Conservation (phyloP, 2,888 invertebrate species). For the Saturnia pavonia region DNA sequence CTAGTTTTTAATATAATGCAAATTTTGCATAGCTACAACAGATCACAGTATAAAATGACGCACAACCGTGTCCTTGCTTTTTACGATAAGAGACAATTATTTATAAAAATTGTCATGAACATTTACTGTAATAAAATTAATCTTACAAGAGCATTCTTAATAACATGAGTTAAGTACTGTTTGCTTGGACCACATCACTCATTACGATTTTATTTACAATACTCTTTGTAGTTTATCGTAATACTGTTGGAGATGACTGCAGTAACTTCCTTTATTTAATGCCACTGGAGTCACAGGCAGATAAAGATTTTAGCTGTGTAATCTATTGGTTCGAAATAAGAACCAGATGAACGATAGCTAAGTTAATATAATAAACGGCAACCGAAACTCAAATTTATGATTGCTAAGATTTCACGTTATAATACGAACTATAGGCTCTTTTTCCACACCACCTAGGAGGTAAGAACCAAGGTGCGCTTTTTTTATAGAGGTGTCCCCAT, state of each 20-base stretch:
- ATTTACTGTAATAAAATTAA: constrained; percentile 34
- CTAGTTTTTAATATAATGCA: constrained; percentile 18
- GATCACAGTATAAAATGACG: constrained; percentile 28
- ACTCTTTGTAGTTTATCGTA: not conserved
- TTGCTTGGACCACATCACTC: not conserved
- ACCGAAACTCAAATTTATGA: not conserved
- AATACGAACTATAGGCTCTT: constrained; percentile 45
- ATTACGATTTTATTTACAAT: constrained; percentile 1
- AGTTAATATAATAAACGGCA: not conserved
- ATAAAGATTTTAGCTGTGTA: constrained; percentile 2
- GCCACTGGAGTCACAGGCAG: constrained; percentile 1
- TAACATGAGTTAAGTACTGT: not conserved
- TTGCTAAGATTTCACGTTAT: not conserved
- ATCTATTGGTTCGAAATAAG: not conserved
- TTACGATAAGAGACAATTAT: constrained; percentile 62
- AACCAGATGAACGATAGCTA: not conserved
- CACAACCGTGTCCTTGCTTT: constrained; percentile 63
- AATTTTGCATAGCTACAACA: constrained; percentile 17
- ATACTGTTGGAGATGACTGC: not conserved
- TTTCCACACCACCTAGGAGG: constrained; percentile 79
- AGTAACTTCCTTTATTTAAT: not conserved
- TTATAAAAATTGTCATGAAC: constrained; percentile 55
- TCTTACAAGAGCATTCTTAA: constrained; percentile 21
- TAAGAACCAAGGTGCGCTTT: constrained; percentile 77
- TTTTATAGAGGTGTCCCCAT: constrained; percentile 79